A percentile compares a stretch with the other conserved stretches of the same genome.
phyloP scores from a whole-genome alignment of 2,888 invertebrate genomes.

The Scaptomyza cyrtandrae region DNA sequence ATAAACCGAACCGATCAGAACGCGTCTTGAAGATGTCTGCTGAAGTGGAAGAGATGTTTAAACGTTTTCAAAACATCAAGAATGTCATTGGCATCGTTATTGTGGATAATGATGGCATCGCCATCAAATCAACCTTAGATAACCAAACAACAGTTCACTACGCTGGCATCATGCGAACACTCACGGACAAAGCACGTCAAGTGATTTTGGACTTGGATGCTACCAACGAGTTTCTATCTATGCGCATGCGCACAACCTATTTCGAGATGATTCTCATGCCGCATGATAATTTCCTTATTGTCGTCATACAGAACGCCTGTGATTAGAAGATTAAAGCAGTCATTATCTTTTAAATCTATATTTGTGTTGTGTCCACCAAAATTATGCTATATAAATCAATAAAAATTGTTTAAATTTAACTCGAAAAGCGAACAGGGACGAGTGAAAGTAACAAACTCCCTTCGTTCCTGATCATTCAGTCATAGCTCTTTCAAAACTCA shows the following conservation, averaged over 20 bases:
- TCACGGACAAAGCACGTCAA: constrained; percentile 64
- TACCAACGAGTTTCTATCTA: constrained; percentile 61
- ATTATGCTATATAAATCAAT: neutral
- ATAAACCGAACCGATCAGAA: neutral
- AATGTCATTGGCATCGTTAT: constrained; percentile 62
- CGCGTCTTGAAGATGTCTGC: constrained; percentile 55
- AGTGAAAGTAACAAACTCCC: neutral
- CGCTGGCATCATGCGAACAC: constrained; percentile 52
- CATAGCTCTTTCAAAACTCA: no score
- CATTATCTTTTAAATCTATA: neutral
- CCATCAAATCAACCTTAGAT: constrained; percentile 69
- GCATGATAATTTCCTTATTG: constrained; percentile 53
- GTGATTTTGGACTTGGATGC: constrained; percentile 65
- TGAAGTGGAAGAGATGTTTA: constrained; percentile 67
- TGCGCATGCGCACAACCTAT: constrained; percentile 60
- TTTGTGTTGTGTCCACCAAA: constrained; percentile 13
- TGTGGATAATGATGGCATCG: constrained; percentile 66
- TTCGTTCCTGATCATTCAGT: no score
- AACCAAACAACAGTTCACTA: constrained; percentile 55
- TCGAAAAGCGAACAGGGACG: no score
- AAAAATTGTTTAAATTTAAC: neutral
- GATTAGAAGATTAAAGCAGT: constrained; percentile 33
- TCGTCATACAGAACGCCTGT: constrained; percentile 55
- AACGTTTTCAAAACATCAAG: constrained; percentile 54
- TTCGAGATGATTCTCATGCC: constrained; percentile 60